phyloP scores from a whole-genome alignment of 2,797 vertebrate genomes.

The Antrozous pallidus region DNA sequence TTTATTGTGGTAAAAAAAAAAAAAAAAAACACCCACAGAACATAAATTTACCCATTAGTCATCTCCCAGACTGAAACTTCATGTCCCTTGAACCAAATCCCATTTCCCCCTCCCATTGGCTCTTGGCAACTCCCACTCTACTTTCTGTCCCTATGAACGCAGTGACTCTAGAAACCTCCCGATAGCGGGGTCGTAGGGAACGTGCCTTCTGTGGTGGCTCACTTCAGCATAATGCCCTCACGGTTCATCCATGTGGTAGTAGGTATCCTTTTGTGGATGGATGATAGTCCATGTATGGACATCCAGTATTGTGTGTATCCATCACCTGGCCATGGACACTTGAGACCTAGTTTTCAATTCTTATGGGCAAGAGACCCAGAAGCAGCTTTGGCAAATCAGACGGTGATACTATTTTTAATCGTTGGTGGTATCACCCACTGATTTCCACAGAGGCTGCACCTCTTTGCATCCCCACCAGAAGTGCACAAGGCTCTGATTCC shows the following conservation, averaged over 20 bases:
- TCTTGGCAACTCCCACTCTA: not conserved
- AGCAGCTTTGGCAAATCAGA: not conserved
- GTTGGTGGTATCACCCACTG: not conserved
- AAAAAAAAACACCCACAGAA: too few relatives aligned
- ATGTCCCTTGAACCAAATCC: not conserved
- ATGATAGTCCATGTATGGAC: not conserved
- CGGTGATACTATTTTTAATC: not conserved
- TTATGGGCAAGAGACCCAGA: not conserved
- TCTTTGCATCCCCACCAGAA: not conserved
- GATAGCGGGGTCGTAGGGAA: accelerated
- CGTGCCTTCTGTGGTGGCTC: not conserved
- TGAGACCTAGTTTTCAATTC: not conserved
- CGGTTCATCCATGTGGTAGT: not conserved
- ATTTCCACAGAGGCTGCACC: not conserved
- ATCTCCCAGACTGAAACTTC: not conserved
- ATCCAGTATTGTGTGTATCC: accelerated
- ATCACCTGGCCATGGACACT: accelerated
- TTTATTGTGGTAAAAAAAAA: not conserved
- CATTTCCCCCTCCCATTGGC: not conserved
- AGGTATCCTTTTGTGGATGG: not conserved
- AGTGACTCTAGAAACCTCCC: not conserved
- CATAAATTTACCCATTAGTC: not conserved
- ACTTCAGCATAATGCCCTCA: not conserved
- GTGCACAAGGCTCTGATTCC: not conserved
- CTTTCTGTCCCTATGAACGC: not conserved